These are phyloP conservation scores for Epinephelus lanceolatus DNA, from an alignment of 2,113 vertebrate genomes.

Conservation along the genomic window DNA sequence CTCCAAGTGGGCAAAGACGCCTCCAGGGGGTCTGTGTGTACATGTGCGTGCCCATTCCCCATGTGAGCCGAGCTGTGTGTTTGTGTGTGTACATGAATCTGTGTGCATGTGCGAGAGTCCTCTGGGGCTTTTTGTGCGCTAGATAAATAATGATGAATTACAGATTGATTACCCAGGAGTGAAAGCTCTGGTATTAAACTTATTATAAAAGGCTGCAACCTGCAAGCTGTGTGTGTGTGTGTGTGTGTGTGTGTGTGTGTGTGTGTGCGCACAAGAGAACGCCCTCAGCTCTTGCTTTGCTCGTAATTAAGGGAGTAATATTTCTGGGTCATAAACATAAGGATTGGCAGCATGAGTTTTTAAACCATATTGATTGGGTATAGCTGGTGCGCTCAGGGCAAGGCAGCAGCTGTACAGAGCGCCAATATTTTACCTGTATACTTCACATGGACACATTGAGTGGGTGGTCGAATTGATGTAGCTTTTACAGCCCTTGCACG, in stretches of 20 bases:
- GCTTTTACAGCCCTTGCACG: conserved; percentile 49
- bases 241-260: background rate
- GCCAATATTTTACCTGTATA: conserved; percentile 61
- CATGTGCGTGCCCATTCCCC: conserved; percentile 34
- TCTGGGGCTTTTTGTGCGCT: conserved; percentile 61
- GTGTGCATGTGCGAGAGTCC: conserved; percentile 44
- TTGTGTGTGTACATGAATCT: conserved; percentile 25
- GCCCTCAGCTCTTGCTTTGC: conserved; percentile 49
- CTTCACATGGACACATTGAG: conserved; percentile 48
- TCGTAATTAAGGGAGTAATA: conserved; percentile 70
- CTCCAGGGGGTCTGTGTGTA: conserved; percentile 47
- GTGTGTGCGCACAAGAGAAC: conserved; percentile 11
- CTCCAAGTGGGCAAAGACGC: conserved; percentile 66
- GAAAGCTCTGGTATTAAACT: conserved; percentile 74
- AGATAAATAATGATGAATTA: conserved; percentile 83
- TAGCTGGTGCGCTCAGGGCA: conserved; percentile 42
- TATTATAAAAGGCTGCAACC: conserved; percentile 74
- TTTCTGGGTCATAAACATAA: conserved; percentile 71
- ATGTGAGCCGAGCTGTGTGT: conserved; percentile 29
- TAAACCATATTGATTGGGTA: conserved; percentile 65
- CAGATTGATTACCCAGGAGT: conserved; percentile 83
- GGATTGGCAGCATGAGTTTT: conserved; percentile 66
- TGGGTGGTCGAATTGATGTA: conserved; percentile 50
- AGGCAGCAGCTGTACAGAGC: conserved; percentile 39
- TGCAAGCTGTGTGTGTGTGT: conserved; percentile 28